Evolutionary conservation across 2,888 invertebrate genomes (phyloP).

Genomic region (Sturmia bella): DNA sequence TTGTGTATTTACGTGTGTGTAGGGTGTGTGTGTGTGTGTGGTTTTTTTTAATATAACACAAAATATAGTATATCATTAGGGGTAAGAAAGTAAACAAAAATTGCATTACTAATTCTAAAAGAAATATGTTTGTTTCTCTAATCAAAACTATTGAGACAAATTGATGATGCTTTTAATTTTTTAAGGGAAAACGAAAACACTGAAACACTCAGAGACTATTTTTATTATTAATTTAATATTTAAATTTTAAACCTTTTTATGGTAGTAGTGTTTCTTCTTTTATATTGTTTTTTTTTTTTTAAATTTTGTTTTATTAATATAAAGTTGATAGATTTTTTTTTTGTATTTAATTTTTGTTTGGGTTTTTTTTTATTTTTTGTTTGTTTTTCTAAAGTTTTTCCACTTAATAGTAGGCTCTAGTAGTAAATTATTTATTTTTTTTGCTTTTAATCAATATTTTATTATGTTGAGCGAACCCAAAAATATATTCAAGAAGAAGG

Average conservation of each 20-base stretch:
- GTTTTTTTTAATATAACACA: conserved; percentile 35
- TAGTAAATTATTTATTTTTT: conserved; percentile 63
- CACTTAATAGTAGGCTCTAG: conserved; percentile 66
- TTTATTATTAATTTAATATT: conserved; percentile 43
- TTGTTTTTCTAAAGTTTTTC: conserved; percentile 59
- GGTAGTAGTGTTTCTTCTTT: conserved; percentile 49
- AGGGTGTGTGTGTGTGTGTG: background rate
- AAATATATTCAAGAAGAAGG: conserved; percentile 65
- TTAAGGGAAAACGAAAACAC: conserved; percentile 61
- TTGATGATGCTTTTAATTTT: conserved; percentile 41
- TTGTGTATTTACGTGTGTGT: too few relatives aligned
- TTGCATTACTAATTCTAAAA: conserved; percentile 60
- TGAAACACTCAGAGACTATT: conserved; percentile 66
- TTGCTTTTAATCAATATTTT: conserved; percentile 68
- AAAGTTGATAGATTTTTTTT: conserved; percentile 58
- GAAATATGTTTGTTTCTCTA: conserved; percentile 30
- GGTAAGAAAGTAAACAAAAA: conserved; percentile 50
- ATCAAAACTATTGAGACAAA: conserved; percentile 49
- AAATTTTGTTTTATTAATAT: conserved; percentile 40
- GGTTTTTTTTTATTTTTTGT: conserved; percentile 48
- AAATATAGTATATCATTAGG: conserved; percentile 37
- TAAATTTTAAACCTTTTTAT: conserved; percentile 30
- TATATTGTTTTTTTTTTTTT: conserved; percentile 23
- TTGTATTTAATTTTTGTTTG: conserved; percentile 47
- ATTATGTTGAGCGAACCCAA: conserved; percentile 72